These are phyloP conservation scores for Thysanoteuthis rhombus DNA, from an alignment of 2,888 invertebrate genomes.

Conservation along the genomic window DNA sequence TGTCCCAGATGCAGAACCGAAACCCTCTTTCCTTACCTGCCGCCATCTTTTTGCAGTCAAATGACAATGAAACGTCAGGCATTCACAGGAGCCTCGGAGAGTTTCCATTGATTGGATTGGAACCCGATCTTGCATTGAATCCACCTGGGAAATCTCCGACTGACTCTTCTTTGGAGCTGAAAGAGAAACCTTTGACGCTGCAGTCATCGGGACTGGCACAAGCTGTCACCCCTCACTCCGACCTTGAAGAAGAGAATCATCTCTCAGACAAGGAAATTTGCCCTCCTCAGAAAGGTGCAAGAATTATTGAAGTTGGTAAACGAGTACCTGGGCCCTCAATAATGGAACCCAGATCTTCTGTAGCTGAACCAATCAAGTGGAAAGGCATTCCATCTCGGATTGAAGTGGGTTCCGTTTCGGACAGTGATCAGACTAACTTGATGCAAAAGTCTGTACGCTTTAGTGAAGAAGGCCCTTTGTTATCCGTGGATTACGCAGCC, in stretches of 20 bases:
- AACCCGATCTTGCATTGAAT: not conserved
- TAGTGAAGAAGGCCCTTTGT: not conserved
- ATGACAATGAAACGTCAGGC: not conserved
- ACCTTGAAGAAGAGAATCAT: not conserved
- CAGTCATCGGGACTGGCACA: not conserved
- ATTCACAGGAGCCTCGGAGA: not conserved
- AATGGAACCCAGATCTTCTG: not conserved
- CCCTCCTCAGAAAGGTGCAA: not conserved
- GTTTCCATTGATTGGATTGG: not conserved
- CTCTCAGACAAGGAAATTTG: not conserved
- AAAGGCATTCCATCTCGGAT: not conserved
- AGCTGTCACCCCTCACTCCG: not conserved
- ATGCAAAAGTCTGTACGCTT: constrained; percentile 23
- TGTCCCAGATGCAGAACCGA: constrained; percentile 38
- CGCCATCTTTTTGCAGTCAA: not conserved
- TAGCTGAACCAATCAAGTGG: not conserved
- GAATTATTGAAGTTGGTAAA: not conserved
- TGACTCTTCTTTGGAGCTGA: not conserved
- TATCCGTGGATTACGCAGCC: not conserved
- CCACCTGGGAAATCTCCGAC: not conserved
- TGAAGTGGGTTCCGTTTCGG: not conserved
- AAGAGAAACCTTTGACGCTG: not conserved
- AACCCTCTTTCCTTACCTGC: not conserved
- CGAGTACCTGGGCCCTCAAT: not conserved
- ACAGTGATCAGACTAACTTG: not conserved